Conservation (phyloP, 2,888 invertebrate species). For the Tetranychus truncatus region DNA sequence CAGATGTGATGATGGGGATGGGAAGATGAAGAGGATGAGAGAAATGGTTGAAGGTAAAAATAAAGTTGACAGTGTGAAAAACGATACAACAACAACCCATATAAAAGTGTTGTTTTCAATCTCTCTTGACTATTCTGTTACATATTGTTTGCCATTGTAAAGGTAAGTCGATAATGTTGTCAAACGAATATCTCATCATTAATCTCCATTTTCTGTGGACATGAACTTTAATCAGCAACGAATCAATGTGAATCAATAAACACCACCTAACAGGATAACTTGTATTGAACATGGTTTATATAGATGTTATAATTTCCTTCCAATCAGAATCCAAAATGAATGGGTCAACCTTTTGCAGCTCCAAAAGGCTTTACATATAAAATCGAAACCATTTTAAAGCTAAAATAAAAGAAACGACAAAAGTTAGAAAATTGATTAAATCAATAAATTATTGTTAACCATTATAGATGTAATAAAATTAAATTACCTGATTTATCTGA, state of each 20-base stretch:
- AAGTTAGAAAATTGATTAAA: neutral
- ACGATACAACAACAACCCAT: neutral
- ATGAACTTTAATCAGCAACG: neutral
- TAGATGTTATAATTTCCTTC: too few relatives aligned
- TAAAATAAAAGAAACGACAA: neutral
- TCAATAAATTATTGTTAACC: neutral
- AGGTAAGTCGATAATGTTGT: constrained; percentile 1
- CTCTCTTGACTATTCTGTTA: neutral
- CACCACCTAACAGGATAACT: neutral
- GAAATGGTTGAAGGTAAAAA: neutral
- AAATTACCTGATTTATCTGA: neutral
- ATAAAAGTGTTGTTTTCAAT: neutral
- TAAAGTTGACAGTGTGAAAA: constrained; percentile 1
- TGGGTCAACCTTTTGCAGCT: too few relatives aligned
- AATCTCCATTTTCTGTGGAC: neutral
- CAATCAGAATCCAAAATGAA: too few relatives aligned
- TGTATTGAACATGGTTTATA: neutral
- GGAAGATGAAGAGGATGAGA: neutral
- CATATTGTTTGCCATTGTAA: neutral
- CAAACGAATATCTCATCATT: neutral
- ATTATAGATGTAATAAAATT: neutral
- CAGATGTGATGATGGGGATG: neutral
- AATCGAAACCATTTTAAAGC: neutral
- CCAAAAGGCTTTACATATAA: neutral
- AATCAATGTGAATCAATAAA: neutral